Evolutionary conservation across 2,888 invertebrate genomes (phyloP), one percentile per base, ranked within the genome.

Genomic region (Apodemia hepburni): DNA sequence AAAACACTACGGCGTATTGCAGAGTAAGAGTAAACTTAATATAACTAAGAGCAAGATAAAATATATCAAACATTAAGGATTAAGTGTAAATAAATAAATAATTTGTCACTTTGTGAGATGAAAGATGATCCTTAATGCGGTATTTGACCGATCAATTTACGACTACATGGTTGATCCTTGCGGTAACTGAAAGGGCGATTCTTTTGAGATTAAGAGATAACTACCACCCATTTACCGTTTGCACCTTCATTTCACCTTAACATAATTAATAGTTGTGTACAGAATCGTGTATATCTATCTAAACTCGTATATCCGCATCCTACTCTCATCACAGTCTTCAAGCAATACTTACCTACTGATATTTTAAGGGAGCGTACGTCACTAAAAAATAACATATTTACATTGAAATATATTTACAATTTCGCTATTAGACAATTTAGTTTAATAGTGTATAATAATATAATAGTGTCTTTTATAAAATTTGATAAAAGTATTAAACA

Each of bases 271-370:
- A 45, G n/a, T 45, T 7, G 45, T 45, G 2, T 42, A 42, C 42
- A 38, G 38, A 38, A 61, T 60, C 61, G 64, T 60, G 62, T 63
- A 60, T 62, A 60, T 63, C 59, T 64, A 62, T 51, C 54, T 61
- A 42, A 29, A 61, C 61, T 62, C 47, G 35, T 54, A 61, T 61
- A 58, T 58, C 51, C 61, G 59, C 60, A 58, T 59, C 51, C 65
- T 38, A 65, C 63, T 65, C 35, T 84, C 90, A 90, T 89, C 90
- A 90, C 90, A 91, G 90, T 90, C 89, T 90, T 90, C 87, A 85
- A 84, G 87, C 86, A 84, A 80, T 81, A 79, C 66, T 81, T 82
- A 75, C 70, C 45, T 54, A 61, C 33, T 47, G 58, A 61, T 58
- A 51, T 18, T 18, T 18, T 74, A 76, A 76, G 66, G 70, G 69